Evolutionary conservation across 2,113 vertebrate species (phyloP).

Genomic region (Propithecus coquereli): DNA sequence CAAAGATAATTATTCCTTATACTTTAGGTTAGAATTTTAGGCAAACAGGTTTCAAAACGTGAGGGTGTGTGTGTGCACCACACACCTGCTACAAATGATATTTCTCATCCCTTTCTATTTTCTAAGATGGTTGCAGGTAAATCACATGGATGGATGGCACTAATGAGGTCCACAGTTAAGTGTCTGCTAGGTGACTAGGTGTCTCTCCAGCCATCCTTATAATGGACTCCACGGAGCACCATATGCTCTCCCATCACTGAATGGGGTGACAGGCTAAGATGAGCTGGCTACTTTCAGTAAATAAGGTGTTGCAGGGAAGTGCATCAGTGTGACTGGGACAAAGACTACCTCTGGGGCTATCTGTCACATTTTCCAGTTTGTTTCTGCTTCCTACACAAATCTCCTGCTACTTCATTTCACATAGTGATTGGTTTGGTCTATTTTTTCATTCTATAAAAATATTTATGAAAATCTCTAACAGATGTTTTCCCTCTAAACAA

Average conservation of each 20-base stretch:
- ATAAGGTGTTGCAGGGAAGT: background rate
- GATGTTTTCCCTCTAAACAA: background rate
- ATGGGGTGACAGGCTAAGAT: background rate
- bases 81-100: background rate
- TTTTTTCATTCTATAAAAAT: background rate
- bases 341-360: background rate
- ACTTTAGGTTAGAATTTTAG: background rate
- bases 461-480: background rate
- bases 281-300: background rate
- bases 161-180: background rate
- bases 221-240: background rate
- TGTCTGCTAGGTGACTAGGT: background rate
- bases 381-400: background rate
- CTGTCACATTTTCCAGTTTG: background rate
- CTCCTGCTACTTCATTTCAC: background rate
- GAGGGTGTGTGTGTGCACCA: background rate
- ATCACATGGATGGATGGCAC: background rate
- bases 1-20: too few species aligned
- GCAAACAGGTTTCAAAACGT: background rate
- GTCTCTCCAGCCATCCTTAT: background rate
- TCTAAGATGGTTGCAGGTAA: background rate
- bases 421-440: background rate
- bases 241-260: background rate
- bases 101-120: background rate
- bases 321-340: rapidly evolving